Base-by-base conservation (phyloP, 2,797 vertebrate species). In the Bucorvus abyssinicus region DNA sequence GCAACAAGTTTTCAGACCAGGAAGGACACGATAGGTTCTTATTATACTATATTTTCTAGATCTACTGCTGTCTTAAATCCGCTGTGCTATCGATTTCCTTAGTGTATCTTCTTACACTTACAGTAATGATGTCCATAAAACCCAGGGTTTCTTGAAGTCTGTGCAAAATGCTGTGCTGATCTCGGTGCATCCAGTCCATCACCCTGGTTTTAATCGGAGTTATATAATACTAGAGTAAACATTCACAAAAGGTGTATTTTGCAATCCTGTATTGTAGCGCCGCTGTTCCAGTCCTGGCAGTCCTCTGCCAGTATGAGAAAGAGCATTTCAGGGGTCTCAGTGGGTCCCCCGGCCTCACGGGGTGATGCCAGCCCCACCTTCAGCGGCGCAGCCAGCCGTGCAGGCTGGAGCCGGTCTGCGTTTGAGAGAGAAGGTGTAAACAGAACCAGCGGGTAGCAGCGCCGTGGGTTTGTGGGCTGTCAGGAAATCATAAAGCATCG, bases 401-500 rank as follows among this genome's bases (percentile, higher is more conserved):
- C 76, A 81, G 38, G 12, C 50, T 24, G 47, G 67, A 88, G 83
- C 69, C 82, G 73, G 69, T 84, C 29, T 4, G 87, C 47, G 30
- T 76, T 96, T 90, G 59, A 67, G 34, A 64, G 91, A 63, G 73
- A 88, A 85, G 81, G 87, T 76, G 69, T 96, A 94, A 96, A 91
- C 91, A 93, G 67, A 96, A 75, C 83, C 94, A 94, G 87, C 6
- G 30, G 94, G 96, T 65, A 86, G 84, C 87, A 38, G 2, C 24
- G 38, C 80, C 50, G 59, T 59, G 85, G 30, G 85, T 91, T 86
- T 94, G 94, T 97, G 95, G 94, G 84, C 91, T 96, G 94, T 96
- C 94, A 93, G 92, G 94, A 96, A 93, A 86, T 38, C 83, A 49
- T 82, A 47, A 93, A 91, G 76, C 92, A 73, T 69, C 91, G 73